Conservation (phyloP, 1,140 invertebrate species). For the Atta texana region DNA sequence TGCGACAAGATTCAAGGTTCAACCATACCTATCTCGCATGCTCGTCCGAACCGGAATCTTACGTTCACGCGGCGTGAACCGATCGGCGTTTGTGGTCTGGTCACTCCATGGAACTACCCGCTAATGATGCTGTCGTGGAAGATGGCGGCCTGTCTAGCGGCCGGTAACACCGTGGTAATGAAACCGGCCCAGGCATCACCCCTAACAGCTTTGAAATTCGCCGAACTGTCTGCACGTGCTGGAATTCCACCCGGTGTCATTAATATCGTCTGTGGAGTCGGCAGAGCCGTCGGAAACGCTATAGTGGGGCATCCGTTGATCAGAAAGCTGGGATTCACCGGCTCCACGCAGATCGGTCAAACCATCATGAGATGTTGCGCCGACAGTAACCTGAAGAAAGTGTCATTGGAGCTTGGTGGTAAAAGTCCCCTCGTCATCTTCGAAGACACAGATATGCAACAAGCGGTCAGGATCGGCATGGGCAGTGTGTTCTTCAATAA, state of each 20-base stretch:
- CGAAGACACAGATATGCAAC: slow-evolving; percentile 96
- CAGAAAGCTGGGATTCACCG: slow-evolving; percentile 97
- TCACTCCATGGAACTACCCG: slow-evolving; percentile 99
- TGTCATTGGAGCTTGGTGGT: slow-evolving; percentile 96
- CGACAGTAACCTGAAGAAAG: slow-evolving; percentile 96
- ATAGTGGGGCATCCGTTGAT: slow-evolving; percentile 94
- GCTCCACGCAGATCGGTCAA: slow-evolving; percentile 95
- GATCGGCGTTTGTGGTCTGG: slow-evolving; percentile 96
- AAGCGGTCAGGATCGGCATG: slow-evolving; percentile 96
- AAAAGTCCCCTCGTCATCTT: slow-evolving; percentile 98
- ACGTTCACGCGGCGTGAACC: slow-evolving; percentile 96
- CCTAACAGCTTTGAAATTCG: slow-evolving; percentile 97
- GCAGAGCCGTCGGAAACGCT: slow-evolving; percentile 92
- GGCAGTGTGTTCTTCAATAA: slow-evolving; percentile 99
- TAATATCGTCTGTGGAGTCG: slow-evolving; percentile 95
- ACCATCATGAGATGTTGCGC: slow-evolving; percentile 96
- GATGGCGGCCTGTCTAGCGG: slow-evolving; percentile 97
- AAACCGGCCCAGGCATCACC: slow-evolving; percentile 98
- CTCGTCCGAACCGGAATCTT: slow-evolving; percentile 95
- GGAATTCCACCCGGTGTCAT: slow-evolving; percentile 98
- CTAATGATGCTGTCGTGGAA: slow-evolving; percentile 99
- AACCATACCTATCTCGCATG: slow-evolving; percentile 95
- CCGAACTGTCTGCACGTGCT: slow-evolving; percentile 93
- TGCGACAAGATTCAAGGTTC: slow-evolving; percentile 97
- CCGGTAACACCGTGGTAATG: slow-evolving; percentile 97